A percentile compares a stretch with the other conserved stretches of the same genome.
Conservation (phyloP, 2,888 invertebrate species). For the Cancer borealis region DNA sequence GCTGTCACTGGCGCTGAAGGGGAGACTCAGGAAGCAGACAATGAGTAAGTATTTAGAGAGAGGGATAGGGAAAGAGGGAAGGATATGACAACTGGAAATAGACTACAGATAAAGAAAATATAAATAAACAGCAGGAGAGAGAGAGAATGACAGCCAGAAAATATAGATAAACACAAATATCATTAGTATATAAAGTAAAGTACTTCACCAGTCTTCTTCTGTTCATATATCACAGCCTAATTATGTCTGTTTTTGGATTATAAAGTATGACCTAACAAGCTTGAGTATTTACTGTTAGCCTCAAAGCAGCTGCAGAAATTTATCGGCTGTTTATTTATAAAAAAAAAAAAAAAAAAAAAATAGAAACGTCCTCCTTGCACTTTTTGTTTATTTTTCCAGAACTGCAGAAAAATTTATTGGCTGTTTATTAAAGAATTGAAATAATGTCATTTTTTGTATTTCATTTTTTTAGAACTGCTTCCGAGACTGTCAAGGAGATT, state of each 20-base stretch:
- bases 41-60: neutral
- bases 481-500: conserved; percentile 35
- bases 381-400: too few relatives aligned
- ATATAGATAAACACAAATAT: too few relatives aligned
- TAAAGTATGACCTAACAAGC: neutral
- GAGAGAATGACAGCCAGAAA: too few relatives aligned
- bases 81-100: too few relatives aligned
- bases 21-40: neutral
- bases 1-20: neutral
- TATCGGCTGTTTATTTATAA: neutral
- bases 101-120: too few relatives aligned
- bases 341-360: neutral
- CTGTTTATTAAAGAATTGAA: too few relatives aligned
- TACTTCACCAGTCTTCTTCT: neutral
- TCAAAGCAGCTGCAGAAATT: neutral
- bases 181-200: conserved; percentile 49
- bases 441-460: neutral
- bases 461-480: conserved; percentile 55
- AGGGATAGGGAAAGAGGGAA: too few relatives aligned
- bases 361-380: too few relatives aligned
- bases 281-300: neutral
- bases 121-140: too few relatives aligned
- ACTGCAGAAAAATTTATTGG: too few relatives aligned
- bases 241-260: neutral
- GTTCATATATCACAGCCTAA: neutral